These are phyloP conservation scores for Acronicta alni DNA, from an alignment of 2,888 invertebrate species.

Conservation along the genomic window DNA sequence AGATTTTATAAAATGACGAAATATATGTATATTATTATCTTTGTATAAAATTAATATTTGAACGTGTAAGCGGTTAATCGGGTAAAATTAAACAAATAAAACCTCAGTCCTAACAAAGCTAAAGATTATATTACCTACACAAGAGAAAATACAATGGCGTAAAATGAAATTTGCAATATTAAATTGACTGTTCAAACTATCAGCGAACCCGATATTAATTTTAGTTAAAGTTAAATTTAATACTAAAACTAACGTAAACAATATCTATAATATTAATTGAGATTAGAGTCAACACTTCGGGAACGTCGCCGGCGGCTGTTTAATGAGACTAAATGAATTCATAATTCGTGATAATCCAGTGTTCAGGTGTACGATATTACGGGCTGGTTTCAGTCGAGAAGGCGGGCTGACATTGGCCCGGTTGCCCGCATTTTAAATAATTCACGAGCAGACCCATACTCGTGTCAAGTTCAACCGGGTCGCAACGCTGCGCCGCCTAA, in stretches of 20 bases:
- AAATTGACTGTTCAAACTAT: background rate
- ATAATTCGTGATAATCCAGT: conserved; percentile 11
- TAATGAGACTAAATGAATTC: conserved; percentile 4
- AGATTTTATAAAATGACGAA: background rate
- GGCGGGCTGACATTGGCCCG: conserved; percentile 29
- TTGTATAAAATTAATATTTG: background rate
- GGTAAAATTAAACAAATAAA: conserved; percentile 3
- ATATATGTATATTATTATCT: too few species aligned
- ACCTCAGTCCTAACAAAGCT: conserved; percentile 1
- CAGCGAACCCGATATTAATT: background rate
- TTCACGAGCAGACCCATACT: conserved; percentile 34
- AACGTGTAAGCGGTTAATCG: background rate
- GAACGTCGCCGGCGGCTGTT: too few species aligned
- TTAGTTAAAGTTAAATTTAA: background rate
- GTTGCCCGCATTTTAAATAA: conserved; percentile 43
- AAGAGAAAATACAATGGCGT: background rate
- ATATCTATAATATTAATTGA: background rate
- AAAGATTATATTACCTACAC: conserved; percentile 3
- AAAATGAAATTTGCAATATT: background rate
- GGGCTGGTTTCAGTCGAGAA: conserved; percentile 23
- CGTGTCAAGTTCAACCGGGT: conserved; percentile 38
- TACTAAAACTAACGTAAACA: background rate
- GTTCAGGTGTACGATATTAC: conserved; percentile 14
- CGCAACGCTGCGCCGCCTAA: conserved; percentile 18
- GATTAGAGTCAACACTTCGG: background rate